phyloP scores from a whole-genome alignment of 1,140 invertebrate genomes.

The Drosophila murphyi region DNA sequence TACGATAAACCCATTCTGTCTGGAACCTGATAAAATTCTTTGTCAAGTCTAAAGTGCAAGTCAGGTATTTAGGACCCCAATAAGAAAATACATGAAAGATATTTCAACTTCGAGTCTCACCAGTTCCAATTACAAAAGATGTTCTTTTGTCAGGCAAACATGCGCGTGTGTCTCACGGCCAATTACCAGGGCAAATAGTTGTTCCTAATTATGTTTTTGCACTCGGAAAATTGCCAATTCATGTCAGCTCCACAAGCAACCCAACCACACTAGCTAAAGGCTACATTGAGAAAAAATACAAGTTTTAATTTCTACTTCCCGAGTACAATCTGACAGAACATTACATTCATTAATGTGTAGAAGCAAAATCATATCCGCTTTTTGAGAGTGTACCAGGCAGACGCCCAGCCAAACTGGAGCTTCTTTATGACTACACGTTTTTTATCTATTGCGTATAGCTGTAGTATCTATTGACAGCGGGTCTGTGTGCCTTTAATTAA shows the following conservation, averaged over 20 bases:
- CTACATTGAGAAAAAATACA: background rate
- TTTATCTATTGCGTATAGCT: slow-evolving; percentile 70
- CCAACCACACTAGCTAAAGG: slow-evolving; percentile 1
- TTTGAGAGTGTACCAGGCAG: background rate
- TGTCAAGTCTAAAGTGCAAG: slow-evolving; percentile 34
- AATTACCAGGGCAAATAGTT: slow-evolving; percentile 47
- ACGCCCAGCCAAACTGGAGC: background rate
- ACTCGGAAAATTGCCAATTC: slow-evolving; percentile 45
- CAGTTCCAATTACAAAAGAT: slow-evolving; percentile 21
- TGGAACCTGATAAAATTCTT: background rate
- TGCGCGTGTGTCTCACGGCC: slow-evolving; percentile 20
- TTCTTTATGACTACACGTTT: background rate
- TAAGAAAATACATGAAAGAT: background rate
- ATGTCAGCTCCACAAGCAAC: slow-evolving; percentile 27
- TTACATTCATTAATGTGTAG: too few relatives aligned
- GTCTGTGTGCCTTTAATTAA: slow-evolving; percentile 74
- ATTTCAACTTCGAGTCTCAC: background rate
- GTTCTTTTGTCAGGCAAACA: slow-evolving; percentile 4
- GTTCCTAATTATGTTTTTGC: slow-evolving; percentile 44
- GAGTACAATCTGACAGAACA: too few relatives aligned
- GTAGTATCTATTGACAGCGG: slow-evolving; percentile 10
- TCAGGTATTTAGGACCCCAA: slow-evolving; percentile 11
- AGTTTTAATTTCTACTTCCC: background rate
- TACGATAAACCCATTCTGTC: slow-evolving; percentile 6
- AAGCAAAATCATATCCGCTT: too few relatives aligned